Conservation (phyloP, 1,140 invertebrate genomes). For the Elymnias hypermnestra region DNA sequence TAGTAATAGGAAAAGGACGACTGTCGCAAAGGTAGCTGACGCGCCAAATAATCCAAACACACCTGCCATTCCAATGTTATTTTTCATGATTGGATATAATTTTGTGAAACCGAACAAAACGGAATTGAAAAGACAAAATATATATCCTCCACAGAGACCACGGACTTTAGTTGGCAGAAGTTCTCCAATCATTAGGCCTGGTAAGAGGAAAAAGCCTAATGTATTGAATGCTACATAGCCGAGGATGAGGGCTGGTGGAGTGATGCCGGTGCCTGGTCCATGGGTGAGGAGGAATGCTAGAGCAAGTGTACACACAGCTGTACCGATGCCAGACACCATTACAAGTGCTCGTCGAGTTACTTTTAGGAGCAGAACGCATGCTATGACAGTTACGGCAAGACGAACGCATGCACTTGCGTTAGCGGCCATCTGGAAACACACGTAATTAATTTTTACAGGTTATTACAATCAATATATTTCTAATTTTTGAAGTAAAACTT, state of each 20-base stretch:
- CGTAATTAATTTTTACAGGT: no score
- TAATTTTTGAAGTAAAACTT: no score
- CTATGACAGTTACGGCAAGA: conserved; percentile 78
- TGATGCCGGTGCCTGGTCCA: conserved; percentile 49
- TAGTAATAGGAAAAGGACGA: conserved; percentile 83
- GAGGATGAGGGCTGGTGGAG: conserved; percentile 76
- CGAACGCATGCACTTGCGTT: conserved; percentile 81
- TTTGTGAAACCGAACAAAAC: conserved; percentile 85
- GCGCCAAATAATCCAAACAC: conserved; percentile 83
- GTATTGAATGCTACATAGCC: conserved; percentile 83
- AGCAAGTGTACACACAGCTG: conserved; percentile 77
- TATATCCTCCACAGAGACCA: conserved; percentile 80
- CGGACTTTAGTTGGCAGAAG: conserved; percentile 81
- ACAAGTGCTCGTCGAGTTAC: conserved; percentile 80
- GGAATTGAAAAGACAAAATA: conserved; percentile 83
- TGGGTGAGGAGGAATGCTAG: conserved; percentile 76
- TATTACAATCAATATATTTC: no score
- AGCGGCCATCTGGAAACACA: conserved; percentile 70
- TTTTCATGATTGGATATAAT: conserved; percentile 79
- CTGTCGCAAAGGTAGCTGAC: conserved; percentile 79
- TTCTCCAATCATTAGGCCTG: conserved; percentile 83
- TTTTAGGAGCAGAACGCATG: conserved; percentile 79
- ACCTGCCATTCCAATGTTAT: conserved; percentile 77
- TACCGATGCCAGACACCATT: conserved; percentile 80
- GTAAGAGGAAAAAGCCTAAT: conserved; percentile 82